These are phyloP conservation scores for Mesorhabditis belari DNA, from an alignment of 2,888 invertebrate species.

Conservation along the genomic window DNA sequence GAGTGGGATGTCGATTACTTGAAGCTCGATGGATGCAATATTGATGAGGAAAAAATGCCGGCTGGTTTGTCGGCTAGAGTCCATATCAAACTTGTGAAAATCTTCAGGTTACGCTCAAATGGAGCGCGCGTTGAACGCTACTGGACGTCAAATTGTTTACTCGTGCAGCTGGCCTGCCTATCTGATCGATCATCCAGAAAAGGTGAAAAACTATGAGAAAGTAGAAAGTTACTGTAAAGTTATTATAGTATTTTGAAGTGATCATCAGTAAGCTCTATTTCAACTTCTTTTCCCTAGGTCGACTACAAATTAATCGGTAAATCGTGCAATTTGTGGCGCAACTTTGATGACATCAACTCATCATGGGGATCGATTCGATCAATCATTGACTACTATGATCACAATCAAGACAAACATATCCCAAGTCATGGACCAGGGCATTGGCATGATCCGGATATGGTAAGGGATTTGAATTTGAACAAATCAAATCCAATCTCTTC, in stretches of 20 bases:
- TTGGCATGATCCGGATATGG: conserved; percentile 60
- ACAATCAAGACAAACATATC: conserved; percentile 55
- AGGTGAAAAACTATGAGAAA: conserved; percentile 6
- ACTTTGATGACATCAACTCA: conserved; percentile 56
- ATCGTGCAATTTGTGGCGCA: conserved; percentile 58
- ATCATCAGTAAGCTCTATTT: neutral
- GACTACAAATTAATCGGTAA: conserved; percentile 54
- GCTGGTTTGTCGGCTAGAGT: conserved; percentile 42
- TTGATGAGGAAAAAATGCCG: conserved; percentile 64
- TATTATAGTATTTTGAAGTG: neutral
- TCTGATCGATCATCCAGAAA: conserved; percentile 43
- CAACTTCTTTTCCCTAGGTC: conserved; percentile 18
- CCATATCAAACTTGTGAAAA: neutral
- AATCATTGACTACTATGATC: conserved; percentile 56
- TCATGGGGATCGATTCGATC: conserved; percentile 53
- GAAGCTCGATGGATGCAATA: conserved; percentile 92
- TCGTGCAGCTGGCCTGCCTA: conserved; percentile 99
- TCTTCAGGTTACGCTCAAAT: conserved; percentile 80
- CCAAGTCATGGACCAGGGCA: conserved; percentile 56
- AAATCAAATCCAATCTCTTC: neutral
- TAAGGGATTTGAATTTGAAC: conserved; percentile 18
- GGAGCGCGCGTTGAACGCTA: conserved; percentile 77
- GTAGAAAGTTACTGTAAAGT: neutral
- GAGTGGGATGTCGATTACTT: conserved; percentile 91
- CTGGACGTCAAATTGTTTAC: conserved; percentile 85